phyloP scores from a whole-genome alignment of 2,797 vertebrate genomes.

The Oryzias sinensis region DNA sequence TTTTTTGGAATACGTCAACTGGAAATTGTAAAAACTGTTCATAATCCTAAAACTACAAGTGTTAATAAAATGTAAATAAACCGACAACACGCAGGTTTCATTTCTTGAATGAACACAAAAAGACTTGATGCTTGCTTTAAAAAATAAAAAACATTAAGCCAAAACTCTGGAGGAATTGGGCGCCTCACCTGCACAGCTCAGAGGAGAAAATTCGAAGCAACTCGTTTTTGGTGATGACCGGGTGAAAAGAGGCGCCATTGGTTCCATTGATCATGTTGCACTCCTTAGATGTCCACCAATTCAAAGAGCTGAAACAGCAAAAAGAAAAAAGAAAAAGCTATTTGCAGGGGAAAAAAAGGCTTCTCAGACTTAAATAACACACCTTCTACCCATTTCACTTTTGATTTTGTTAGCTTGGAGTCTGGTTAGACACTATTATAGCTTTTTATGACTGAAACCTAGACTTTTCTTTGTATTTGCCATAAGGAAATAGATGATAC shows the following conservation, averaged over 20 bases:
- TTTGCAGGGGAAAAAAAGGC: neutral
- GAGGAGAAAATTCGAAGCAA: conserved; percentile 89
- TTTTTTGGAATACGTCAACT: neutral
- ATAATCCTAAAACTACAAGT: neutral
- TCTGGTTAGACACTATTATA: too few species aligned
- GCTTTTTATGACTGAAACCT: too few species aligned
- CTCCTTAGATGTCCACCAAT: conserved; percentile 86
- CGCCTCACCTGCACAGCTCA: conserved; percentile 90
- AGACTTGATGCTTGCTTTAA: too few species aligned
- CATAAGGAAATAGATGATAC: too few species aligned
- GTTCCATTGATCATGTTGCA: conserved; percentile 99
- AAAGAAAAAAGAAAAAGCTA: too few species aligned
- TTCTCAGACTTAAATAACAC: neutral
- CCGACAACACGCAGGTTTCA: too few species aligned
- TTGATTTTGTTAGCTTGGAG: neutral
- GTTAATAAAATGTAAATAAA: neutral
- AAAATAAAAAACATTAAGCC: too few species aligned
- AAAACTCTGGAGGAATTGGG: neutral
- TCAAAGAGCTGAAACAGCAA: conserved; percentile 73
- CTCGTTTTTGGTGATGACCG: conserved; percentile 84
- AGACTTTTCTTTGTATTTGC: too few species aligned
- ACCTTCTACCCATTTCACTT: neutral
- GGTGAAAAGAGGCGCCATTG: conserved; percentile 89
- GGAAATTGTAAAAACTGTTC: neutral
- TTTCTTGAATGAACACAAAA: too few species aligned